These are phyloP conservation scores for Drosophila setosimentum DNA, from an alignment of 2,888 invertebrate genomes.

Conservation along the genomic window DNA sequence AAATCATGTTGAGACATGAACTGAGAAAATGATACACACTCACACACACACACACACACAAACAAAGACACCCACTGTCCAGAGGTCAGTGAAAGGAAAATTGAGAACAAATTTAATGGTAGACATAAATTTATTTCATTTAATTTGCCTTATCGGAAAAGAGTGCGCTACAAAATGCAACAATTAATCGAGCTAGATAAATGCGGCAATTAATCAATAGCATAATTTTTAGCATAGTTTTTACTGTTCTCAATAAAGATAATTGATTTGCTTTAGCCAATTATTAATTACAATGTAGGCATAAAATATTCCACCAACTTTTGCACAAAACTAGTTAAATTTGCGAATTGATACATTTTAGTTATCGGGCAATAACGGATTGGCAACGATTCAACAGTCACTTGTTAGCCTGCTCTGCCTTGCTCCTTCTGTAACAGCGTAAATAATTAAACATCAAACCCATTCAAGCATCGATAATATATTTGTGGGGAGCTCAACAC, in stretches of 20 bases:
- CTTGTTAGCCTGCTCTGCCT: background rate
- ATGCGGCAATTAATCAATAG: conserved; percentile 14
- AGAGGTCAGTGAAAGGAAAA: conserved; percentile 39
- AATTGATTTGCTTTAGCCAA: background rate
- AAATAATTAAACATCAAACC: background rate
- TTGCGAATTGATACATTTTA: background rate
- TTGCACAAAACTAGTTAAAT: background rate
- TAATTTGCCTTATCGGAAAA: conserved; percentile 46
- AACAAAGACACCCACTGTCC: background rate
- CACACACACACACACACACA: background rate
- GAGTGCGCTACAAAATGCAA: conserved; percentile 23
- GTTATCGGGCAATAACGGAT: background rate
- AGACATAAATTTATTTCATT: conserved; percentile 50
- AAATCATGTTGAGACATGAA: conserved; percentile 55
- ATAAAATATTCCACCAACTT: background rate
- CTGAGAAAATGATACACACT: conserved; percentile 26
- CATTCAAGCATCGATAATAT: background rate
- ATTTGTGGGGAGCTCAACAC: background rate
- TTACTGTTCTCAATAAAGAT: background rate
- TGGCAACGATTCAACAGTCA: background rate
- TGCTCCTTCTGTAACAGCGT: background rate
- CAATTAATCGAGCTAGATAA: conserved; percentile 41
- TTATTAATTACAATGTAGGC: background rate
- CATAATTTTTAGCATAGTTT: background rate
- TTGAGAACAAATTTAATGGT: conserved; percentile 50